A percentile compares a stretch with the other conserved stretches of the same genome.
These are phyloP conservation scores for Ictidomys tridecemlineatus DNA, from an alignment of 2,113 vertebrate genomes.

Conservation along the genomic window DNA sequence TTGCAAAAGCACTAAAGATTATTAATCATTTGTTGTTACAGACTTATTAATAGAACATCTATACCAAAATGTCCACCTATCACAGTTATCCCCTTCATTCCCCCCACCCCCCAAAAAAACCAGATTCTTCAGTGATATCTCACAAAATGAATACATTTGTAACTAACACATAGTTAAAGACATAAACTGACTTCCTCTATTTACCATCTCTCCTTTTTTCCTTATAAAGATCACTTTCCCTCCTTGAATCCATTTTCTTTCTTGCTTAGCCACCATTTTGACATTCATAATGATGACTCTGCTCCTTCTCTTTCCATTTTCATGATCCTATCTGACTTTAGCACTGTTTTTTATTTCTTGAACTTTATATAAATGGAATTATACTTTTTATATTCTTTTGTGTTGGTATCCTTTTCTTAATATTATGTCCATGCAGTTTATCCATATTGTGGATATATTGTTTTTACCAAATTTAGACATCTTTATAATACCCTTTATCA, in stretches of 20 bases:
- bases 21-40: neutral
- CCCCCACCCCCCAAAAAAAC: neutral
- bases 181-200: neutral
- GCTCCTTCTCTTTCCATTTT: neutral
- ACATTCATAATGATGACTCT: neutral
- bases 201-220: neutral
- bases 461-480: neutral
- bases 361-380: neutral
- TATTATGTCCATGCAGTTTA: neutral
- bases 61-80: neutral
- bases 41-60: neutral
- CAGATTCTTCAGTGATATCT: neutral
- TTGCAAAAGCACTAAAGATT: neutral
- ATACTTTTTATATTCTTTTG: neutral
- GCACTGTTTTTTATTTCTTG: neutral
- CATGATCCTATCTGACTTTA: neutral
- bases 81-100: too few species aligned
- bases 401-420: neutral
- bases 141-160: neutral
- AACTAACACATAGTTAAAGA: neutral
- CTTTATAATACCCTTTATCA: neutral
- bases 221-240: neutral
- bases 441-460: neutral
- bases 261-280: neutral
- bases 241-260: neutral